A percentile compares a stretch with the other conserved stretches of the same genome.
Evolutionary conservation across 2,888 invertebrate species (phyloP).

Genomic region (Pegoplata infirma): DNA sequence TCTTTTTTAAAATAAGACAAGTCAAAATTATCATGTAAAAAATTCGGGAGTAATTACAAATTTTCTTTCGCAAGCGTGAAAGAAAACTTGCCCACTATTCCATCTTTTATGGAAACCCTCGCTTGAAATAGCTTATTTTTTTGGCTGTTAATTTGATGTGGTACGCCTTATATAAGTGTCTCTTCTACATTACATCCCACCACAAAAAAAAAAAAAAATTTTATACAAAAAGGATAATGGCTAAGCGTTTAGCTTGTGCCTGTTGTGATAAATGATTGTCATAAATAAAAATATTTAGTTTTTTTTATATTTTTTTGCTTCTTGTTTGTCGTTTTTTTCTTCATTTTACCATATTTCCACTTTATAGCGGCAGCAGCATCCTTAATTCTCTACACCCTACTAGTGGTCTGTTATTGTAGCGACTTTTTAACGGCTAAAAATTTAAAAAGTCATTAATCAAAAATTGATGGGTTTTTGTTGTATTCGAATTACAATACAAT

Average conservation of each 20-base stretch:
- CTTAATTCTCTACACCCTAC: no score
- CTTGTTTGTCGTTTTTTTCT: constrained; percentile 1
- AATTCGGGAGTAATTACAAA: no score
- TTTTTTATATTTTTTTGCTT: constrained; percentile 8
- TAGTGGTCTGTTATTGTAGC: not conserved
- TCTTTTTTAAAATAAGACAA: no score
- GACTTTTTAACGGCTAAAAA: constrained; percentile 57
- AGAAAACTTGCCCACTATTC: no score
- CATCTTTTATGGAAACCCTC: no score
- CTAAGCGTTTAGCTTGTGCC: constrained; percentile 57
- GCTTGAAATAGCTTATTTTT: no score
- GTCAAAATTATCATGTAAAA: no score
- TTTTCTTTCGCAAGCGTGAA: no score
- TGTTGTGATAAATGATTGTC: constrained; percentile 75
- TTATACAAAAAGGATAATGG: constrained; percentile 52
- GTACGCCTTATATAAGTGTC: no score
- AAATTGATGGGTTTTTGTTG: constrained; percentile 56
- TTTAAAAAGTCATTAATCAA: constrained; percentile 65
- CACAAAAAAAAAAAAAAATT: constrained; percentile 24
- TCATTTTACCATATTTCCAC: not conserved
- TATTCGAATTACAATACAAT: constrained; percentile 48
- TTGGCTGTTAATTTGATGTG: no score
- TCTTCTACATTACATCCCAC: no score
- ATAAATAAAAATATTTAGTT: constrained; percentile 70
- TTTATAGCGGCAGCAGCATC: not conserved